Conservation (phyloP, 2,797 vertebrate genomes). For the Lagorchestes hirsutus region DNA sequence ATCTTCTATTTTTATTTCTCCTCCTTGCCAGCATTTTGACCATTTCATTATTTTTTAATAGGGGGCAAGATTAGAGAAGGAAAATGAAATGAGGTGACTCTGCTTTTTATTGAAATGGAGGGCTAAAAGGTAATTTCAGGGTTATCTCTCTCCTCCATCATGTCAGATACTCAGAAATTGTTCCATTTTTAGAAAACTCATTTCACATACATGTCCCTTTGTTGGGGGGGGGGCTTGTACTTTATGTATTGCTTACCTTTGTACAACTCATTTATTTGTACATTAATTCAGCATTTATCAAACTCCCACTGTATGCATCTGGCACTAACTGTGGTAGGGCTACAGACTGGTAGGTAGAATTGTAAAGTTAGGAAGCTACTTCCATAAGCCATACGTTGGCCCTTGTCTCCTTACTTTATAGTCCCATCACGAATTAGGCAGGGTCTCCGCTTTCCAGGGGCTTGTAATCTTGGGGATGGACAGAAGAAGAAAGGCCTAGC, state of each 20-base stretch:
- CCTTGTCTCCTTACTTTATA: not conserved
- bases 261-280: not conserved
- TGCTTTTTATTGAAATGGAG: not conserved
- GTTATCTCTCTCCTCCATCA: not conserved
- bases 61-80: not conserved
- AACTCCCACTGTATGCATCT: not conserved
- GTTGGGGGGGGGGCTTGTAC: not conserved
- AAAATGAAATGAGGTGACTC: not conserved
- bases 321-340: not conserved
- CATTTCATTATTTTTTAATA: not conserved
- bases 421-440: not conserved
- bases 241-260: not conserved
- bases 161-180: not conserved
- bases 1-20: not conserved
- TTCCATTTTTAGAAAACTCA: not conserved
- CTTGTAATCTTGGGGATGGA: not conserved
- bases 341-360: not conserved
- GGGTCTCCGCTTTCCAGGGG: not conserved
- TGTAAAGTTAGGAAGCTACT: not conserved
- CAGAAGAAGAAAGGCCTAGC: not conserved
- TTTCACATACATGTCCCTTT: not conserved
- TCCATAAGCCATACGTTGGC: not conserved
- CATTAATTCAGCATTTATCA: slow-evolving; percentile 21
- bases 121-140: not conserved
- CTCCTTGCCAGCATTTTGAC: not conserved